These are phyloP conservation scores for Ficedula albicollis DNA, from an alignment of 2,797 vertebrate species.

Conservation along the genomic window DNA sequence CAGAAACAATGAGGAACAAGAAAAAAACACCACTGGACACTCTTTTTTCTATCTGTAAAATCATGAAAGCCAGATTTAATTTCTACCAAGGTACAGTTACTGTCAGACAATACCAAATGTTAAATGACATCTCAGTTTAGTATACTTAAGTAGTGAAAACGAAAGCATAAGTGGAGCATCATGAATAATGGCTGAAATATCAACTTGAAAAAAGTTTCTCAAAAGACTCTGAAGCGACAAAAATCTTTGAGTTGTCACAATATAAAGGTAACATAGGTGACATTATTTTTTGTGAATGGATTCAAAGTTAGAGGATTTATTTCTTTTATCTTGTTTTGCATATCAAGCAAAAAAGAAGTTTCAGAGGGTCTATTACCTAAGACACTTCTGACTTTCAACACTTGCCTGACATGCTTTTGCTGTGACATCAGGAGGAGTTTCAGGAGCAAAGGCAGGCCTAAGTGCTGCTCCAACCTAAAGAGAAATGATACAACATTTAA, in stretches of 20 bases:
- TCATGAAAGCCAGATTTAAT: neutral
- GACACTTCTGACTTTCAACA: conserved; percentile 22
- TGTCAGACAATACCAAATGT: neutral
- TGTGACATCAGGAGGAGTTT: conserved; percentile 90
- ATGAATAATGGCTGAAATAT: neutral
- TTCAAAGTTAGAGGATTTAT: neutral
- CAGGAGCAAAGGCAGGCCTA: conserved; percentile 88
- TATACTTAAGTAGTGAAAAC: neutral
- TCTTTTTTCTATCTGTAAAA: neutral
- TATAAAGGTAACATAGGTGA: neutral
- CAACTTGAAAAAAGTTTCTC: neutral
- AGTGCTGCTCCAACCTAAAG: conserved; percentile 91
- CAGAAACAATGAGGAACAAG: neutral
- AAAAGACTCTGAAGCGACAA: neutral
- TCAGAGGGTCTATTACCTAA: neutral
- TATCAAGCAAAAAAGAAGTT: neutral
- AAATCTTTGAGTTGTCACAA: neutral
- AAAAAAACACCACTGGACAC: neutral
- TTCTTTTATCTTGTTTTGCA: neutral
- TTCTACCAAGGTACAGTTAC: neutral
- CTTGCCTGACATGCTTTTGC: conserved; percentile 92
- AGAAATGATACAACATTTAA: conserved; percentile 25
- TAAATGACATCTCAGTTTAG: neutral
- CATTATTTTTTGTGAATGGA: neutral
- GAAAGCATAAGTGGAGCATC: neutral